Base-by-base conservation (phyloP, 2,888 invertebrate genomes). In the Smittia aterrima region DNA sequence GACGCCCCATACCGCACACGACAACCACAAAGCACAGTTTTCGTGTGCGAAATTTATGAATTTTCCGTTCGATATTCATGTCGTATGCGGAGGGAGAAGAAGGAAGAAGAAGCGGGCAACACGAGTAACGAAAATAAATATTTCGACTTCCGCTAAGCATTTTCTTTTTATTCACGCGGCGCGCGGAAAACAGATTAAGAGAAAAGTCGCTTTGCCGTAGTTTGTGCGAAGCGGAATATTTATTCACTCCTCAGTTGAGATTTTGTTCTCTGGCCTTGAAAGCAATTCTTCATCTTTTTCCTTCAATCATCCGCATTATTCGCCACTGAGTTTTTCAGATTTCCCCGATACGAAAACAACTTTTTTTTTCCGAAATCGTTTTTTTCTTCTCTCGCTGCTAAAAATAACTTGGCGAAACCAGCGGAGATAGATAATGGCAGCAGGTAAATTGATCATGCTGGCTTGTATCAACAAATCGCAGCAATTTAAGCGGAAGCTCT, bases 91-190 rank as follows among this genome's bases (percentile, higher is more conserved):
- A 25, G 13, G 47, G 13, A 27, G n/a, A 25, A 64, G n/a, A 64
- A 27, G 25, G 25, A 64, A n/a, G n/a, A n/a, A n/a, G n/a, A n/a
- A n/a, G n/a, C n/a, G n/a, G n/a, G n/a, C n/a, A n/a, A 25, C 25
- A 64, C 20, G 70, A 54, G 54, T 41, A 41, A 41, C 20, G 24
- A 70, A 70, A 70, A 70, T 70, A 53, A 41, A 53, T 67, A 18
- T 58, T 72, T 22, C 27, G 40, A 72, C 72, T 62, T 72, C 62
- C 62, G 58, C 62, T 72, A 58, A 58, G n/a, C n/a, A n/a, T n/a
- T 72, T 72, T 72, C 58, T 22, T 58, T 58, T 22, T 22, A 18
- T 58, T 9, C 9, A 13, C 22, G 22, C 18, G 13, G 58, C 58
- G 58, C 58, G 22, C 47, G 47, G 7, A 47, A 47, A 47, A 47